These are phyloP conservation scores for Brachyrhaphis roseni DNA, from an alignment of 2,797 vertebrate species.

Conservation along the genomic window DNA sequence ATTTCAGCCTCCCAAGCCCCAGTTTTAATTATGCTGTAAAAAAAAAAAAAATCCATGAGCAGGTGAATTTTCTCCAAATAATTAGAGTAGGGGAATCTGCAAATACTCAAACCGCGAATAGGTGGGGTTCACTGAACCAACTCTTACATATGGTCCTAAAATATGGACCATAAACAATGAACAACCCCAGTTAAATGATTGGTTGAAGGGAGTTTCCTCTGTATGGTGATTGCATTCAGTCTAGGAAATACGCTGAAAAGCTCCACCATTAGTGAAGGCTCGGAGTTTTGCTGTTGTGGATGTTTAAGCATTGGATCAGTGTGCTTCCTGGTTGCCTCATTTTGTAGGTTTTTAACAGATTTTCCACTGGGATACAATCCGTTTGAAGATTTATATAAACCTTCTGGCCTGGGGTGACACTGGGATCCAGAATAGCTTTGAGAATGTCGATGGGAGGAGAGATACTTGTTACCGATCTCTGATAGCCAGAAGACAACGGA, in stretches of 20 bases:
- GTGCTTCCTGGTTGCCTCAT: background rate
- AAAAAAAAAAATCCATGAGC: background rate
- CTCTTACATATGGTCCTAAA: background rate
- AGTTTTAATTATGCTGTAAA: background rate
- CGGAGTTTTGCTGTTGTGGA: background rate
- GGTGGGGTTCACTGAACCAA: background rate
- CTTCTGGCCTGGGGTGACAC: background rate
- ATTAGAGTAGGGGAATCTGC: background rate
- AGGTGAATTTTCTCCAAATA: background rate
- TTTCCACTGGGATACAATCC: background rate
- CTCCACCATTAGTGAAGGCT: background rate
- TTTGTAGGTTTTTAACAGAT: background rate
- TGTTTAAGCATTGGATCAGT: background rate
- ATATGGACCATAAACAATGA: background rate
- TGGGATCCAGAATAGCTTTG: constrained; percentile 18
- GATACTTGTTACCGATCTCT: background rate
- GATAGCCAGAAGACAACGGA: background rate
- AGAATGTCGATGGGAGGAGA: background rate
- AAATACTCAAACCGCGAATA: background rate
- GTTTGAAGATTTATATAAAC: background rate
- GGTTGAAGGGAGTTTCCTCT: background rate
- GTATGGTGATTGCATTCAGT: background rate
- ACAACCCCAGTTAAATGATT: background rate
- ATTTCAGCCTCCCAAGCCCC: background rate
- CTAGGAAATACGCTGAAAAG: background rate